phyloP scores from a whole-genome alignment of 1,140 invertebrate genomes.

The Cotesia vestalis region DNA sequence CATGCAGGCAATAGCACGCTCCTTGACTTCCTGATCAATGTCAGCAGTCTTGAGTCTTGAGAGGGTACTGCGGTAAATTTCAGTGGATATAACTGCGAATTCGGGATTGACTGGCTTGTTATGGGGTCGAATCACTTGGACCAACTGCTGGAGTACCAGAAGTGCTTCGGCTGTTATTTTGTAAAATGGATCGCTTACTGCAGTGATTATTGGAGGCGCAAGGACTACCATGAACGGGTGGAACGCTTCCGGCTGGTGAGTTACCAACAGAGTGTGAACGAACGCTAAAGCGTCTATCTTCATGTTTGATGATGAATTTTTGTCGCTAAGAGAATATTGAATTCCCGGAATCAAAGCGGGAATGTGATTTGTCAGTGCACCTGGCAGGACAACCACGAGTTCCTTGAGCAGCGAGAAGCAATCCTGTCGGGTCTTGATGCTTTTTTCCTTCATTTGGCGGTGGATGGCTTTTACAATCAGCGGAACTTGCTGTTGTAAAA shows the following conservation, averaged over 20 bases:
- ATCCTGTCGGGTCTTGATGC: constrained; percentile 91
- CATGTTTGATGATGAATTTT: constrained; percentile 96
- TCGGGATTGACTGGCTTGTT: constrained; percentile 74
- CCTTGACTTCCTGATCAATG: constrained; percentile 98
- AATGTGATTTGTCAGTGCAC: constrained; percentile 86
- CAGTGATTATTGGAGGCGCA: constrained; percentile 87
- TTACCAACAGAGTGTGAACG: constrained; percentile 84
- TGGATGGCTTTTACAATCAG: constrained; percentile 88
- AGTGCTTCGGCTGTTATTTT: constrained; percentile 97
- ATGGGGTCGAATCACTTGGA: constrained; percentile 92
- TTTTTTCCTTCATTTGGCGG: constrained; percentile 92
- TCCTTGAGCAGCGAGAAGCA: constrained; percentile 92
- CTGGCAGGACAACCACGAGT: constrained; percentile 87
- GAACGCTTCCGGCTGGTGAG: constrained; percentile 78
- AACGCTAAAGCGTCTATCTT: constrained; percentile 97
- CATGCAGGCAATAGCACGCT: constrained; percentile 96
- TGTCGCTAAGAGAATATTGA: constrained; percentile 90
- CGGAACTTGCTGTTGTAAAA: constrained; percentile 78
- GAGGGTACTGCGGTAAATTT: constrained; percentile 87
- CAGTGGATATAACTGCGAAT: constrained; percentile 79
- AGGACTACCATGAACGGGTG: constrained; percentile 82
- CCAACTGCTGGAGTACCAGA: constrained; percentile 90
- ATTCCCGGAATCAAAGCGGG: constrained; percentile 88
- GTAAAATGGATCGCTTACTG: constrained; percentile 95
- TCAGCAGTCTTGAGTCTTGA: constrained; percentile 91